phyloP scores from a whole-genome alignment of 2,797 vertebrate genomes.

The Vespertilio murinus region DNA sequence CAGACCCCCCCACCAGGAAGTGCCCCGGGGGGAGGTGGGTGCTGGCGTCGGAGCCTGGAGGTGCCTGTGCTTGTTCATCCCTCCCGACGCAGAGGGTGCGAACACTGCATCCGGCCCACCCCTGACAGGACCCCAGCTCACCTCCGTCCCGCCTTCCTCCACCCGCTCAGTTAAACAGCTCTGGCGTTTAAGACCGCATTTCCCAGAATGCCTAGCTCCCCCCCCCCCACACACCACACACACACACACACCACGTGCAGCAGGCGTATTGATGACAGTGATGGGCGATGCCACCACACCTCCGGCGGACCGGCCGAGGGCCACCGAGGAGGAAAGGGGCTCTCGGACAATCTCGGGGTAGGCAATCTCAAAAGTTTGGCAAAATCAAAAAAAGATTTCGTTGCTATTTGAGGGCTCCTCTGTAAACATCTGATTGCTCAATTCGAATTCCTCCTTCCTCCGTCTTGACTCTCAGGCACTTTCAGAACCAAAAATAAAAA shows the following conservation, averaged over 20 bases:
- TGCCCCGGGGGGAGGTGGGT: background rate
- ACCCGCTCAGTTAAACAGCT: rapidly evolving
- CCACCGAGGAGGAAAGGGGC: background rate
- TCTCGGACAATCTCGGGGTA: rapidly evolving
- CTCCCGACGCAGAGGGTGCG: rapidly evolving
- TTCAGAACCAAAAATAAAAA: constrained; percentile 3
- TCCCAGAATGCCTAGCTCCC: background rate
- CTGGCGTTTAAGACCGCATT: background rate
- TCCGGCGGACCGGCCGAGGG: rapidly evolving
- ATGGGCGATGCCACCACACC: rapidly evolving
- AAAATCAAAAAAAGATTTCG: too few species aligned
- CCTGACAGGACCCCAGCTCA: rapidly evolving
- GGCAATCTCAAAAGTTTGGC: background rate
- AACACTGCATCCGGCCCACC: rapidly evolving
- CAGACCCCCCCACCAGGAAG: background rate
- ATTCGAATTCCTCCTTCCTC: background rate
- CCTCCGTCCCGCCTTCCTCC: background rate
- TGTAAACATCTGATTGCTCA: background rate
- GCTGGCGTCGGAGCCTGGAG: background rate
- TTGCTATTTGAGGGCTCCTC: background rate
- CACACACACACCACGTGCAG: background rate
- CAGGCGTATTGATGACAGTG: rapidly evolving
- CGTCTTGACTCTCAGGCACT: background rate
- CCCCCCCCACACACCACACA: too few species aligned
- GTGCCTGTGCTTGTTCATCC: rapidly evolving